Evolutionary conservation across 2,797 vertebrate genomes (phyloP), one percentile per base, ranked within the genome.

Genomic region (Valencia hispanica): DNA sequence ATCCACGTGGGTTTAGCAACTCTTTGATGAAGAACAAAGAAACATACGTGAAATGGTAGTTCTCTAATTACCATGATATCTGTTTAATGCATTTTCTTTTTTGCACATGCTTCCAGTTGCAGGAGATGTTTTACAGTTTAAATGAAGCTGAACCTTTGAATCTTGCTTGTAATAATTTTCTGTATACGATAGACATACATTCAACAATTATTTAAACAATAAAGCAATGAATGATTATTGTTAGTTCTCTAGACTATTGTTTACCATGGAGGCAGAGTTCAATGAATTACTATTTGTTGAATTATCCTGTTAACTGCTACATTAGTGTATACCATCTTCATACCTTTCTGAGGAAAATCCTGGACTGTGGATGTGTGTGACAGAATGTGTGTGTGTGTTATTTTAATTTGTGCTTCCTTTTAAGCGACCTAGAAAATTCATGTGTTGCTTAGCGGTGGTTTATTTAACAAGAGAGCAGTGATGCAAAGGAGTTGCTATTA

Each of bases 341-440:
- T 78, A 71, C 65, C 84, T 88, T 82, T 82, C 18, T 84, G 74
- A 80, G 72, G 72, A 79, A 25, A 71, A 30, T 57, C 43, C 17
- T 10, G 50, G 25, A 69, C 10, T 75, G 61, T 79, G 66, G 63
- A 47, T 51, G 25, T n/a, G 57, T 57, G 48, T 72, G 66, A 73
- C 68, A 69, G 12, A 70, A 63, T 22, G 14, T 43, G 57, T 80
- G 61, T 34, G 57, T 77, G 50, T 32, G 41, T 47, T 48, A 3
- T 73, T 75, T 71, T 75, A 50, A 81, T 80, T 69, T 69, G 53
- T 36, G 57, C 11, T 48, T 83, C 57, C 70, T 36, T 84, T 47
- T 77, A 65, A 83, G 70, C 70, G 73, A 89, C 85, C 80, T 75
- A 89, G 69, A 89, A 86, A 43, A 82, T 80, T 63, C 77, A 84